Conservation (phyloP, 2,113 vertebrate genomes). For the Syngnathoides biaculeatus region DNA sequence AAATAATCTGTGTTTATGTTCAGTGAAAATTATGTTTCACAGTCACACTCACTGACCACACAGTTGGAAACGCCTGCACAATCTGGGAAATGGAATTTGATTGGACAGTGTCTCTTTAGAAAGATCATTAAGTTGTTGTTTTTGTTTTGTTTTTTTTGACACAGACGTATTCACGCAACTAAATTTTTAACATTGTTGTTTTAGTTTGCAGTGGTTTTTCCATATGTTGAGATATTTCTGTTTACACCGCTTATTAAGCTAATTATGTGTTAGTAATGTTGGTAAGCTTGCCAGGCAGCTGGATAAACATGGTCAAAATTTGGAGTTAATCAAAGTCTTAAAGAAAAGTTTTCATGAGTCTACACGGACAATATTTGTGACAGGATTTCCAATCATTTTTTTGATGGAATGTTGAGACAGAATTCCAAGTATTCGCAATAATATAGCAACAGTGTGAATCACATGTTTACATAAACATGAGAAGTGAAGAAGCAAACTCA, state of each 20-base stretch:
- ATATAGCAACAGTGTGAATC: not conserved
- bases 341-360: not conserved
- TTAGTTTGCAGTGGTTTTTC: not conserved
- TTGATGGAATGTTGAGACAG: not conserved
- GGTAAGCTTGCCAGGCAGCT: not conserved
- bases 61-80: not conserved
- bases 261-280: not conserved
- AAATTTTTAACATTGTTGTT: not conserved
- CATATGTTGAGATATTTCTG: not conserved
- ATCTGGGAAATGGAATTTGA: not conserved
- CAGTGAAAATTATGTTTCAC: not conserved
- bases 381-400: not conserved
- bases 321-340: not conserved
- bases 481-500: not conserved
- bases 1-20: constrained; percentile 19
- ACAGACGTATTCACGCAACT: not conserved
- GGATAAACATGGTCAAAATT: not conserved
- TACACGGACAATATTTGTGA: not conserved
- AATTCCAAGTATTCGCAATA: not conserved
- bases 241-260: not conserved
- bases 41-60: not conserved
- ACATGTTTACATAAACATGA: not conserved
- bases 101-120: not conserved
- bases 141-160: not conserved
- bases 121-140: not conserved